phyloP scores from a whole-genome alignment of 2,113 vertebrate species.

The Dicerorhinus sumatrensis region DNA sequence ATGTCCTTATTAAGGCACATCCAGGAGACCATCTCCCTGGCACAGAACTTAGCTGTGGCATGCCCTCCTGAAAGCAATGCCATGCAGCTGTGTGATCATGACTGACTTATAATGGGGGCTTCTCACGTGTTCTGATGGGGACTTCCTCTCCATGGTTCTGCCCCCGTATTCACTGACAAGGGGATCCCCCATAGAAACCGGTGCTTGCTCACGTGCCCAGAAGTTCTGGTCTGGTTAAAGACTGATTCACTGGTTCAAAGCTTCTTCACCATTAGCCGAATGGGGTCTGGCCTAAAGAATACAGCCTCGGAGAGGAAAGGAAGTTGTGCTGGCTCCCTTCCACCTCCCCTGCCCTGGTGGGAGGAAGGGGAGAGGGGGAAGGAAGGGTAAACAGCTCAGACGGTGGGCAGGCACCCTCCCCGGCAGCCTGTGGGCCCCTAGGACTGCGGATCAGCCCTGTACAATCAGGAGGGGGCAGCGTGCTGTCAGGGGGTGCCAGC shows the following conservation, averaged over 20 bases:
- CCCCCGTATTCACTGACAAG: background rate
- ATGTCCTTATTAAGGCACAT: background rate
- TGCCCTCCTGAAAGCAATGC: background rate
- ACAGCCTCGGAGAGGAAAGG: background rate
- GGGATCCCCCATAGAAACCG: background rate
- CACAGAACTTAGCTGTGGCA: background rate
- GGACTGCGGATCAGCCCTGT: background rate
- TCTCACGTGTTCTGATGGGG: background rate
- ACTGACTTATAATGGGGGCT: background rate
- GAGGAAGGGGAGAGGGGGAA: background rate
- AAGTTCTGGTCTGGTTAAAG: background rate
- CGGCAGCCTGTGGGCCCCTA: background rate
- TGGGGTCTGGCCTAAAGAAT: background rate
- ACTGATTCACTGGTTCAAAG: background rate
- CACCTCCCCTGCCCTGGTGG: background rate
- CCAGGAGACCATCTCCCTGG: background rate
- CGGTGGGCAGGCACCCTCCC: background rate
- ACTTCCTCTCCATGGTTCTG: background rate
- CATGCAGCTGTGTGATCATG: rapidly evolving
- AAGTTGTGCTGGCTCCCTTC: rapidly evolving
- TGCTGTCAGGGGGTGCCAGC: background rate
- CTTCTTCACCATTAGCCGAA: background rate
- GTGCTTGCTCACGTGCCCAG: background rate
- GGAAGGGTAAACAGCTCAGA: background rate
- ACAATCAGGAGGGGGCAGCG: background rate